Evolutionary conservation across 2,797 vertebrate genomes (phyloP), one percentile per base, ranked within the genome.

Genomic region (Thalassophryne amazonica): DNA sequence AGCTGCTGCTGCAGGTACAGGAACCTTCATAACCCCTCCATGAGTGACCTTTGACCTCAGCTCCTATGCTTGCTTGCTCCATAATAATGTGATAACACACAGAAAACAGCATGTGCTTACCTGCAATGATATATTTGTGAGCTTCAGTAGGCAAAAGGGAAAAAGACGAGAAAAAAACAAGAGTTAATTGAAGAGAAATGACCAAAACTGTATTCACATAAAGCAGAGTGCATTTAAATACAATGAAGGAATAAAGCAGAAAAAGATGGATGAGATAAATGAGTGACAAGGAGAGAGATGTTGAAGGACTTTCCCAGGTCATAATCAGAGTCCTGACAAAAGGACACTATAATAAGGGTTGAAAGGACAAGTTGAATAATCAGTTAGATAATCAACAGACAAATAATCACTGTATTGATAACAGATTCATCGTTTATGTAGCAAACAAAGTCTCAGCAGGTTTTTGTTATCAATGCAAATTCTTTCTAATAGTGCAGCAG

Each of bases 101-200:
- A n/a, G 37, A 17, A 13, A 49, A 60, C 60, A 47, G 27, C 36
- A 22, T 28, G 25, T 9, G 22, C 90, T 90, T 90, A 92, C 91
- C 91, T 88, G 90, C 88, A 64, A 64, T 46, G 31, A 86, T 77
- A 73, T 85, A 90, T 84, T 76, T 91, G 83, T 88, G 87, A 61
- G 83, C 90, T 92, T 90, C 78, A 25, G 81, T 24, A 76, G 43
- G 85, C 84, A 87, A 67, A 43, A 21, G 53, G 40, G 14, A 17
- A 43, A 43, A 24, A 60, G 65, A 40, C 13, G 28, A 52, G 6
- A 20, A 20, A 57, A 30, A 23, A 46, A 41, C 56, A 5, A 41
- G n/a, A 29, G 53, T 80, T 55, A 79, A 38, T 37, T 33, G 24
- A 54, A 50, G 45, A 55, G 58, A 72, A 23, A 30, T 15, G 17